Base-by-base conservation (phyloP, 2,888 invertebrate species). In the Drosophila flavopinicola region DNA sequence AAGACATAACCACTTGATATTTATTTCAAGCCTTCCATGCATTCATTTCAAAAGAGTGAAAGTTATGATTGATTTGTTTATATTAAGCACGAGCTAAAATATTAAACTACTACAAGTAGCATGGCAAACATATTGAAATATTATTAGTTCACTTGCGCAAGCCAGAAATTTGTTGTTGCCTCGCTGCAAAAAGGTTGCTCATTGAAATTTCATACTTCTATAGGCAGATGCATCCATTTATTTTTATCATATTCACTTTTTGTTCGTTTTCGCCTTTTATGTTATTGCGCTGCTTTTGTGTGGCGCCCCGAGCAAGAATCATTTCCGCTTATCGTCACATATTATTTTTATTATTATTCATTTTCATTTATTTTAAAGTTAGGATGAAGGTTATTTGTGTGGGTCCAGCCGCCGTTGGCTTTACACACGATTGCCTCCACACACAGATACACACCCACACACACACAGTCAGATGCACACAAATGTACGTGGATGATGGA, bases 401-500 rank as follows among this genome's bases (percentile, higher is more conserved):
- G 23, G 30, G 39, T 25, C 17, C 6, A 11, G 39, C 45, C 30
- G 35, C 38, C 48, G 35, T 49, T 60, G 35, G 49, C 35, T 60
- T 72, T 37, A 54, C 67, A 70, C 73, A 66, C 54, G 54, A 58
- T 58, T 61, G 61, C 73, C 13, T 59, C 6, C 47, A 37, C 45
- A 49, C 33, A 68, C 24, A 57, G 15, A 37, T 10, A 10, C 0
- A 25, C 11, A 23, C 29, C 30, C 32, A 42, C 41, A 23, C 17
- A 20, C 13, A 29, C 17, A 13, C 4, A 13, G 25, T n/a, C 10
- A 17, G 35, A 48, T n/a, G n/a, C 15, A 27, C 5, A 20, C 7
- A 32, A n/a, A 33, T 13, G 24, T 41, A 37, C 29, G 23, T 41
- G 52, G 32, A 52, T 73, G 73, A 52, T 53, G 59, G 53, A 66